Evolutionary conservation across 2,113 vertebrate species (phyloP).

Genomic region (Tyrannus savana): DNA sequence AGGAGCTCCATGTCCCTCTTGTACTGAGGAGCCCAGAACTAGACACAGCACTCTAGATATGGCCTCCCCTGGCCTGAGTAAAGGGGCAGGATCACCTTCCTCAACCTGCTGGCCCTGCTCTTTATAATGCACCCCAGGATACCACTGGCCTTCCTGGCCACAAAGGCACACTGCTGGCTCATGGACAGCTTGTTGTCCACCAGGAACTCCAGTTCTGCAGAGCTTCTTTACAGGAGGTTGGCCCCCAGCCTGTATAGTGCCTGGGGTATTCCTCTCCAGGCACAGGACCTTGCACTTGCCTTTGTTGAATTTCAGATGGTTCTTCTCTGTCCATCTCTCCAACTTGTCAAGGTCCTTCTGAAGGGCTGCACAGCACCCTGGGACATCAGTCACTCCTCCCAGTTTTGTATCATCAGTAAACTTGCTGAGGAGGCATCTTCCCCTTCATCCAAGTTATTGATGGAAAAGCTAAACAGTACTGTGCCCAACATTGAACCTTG

Average conservation of each 20-base stretch:
- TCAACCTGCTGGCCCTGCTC: background rate
- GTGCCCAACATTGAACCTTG: background rate
- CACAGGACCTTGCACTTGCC: background rate
- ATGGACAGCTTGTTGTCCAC: background rate
- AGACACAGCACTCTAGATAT: background rate
- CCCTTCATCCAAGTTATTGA: background rate
- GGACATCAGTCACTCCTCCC: background rate
- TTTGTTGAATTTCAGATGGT: background rate
- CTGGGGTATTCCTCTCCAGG: background rate
- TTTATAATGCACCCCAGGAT: background rate
- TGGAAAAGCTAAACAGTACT: background rate
- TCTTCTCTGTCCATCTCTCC: background rate
- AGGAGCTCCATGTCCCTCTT: background rate
- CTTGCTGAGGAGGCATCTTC: background rate
- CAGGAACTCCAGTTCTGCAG: background rate
- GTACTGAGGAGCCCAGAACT: background rate
- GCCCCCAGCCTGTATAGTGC: background rate
- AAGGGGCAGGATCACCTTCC: background rate
- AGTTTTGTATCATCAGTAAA: background rate
- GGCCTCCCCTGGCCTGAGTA: background rate
- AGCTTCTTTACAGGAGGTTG: background rate
- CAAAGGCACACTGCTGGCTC: background rate
- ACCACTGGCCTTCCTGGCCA: background rate
- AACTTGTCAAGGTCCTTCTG: background rate
- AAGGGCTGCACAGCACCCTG: background rate